Percentiles rank a stretch among this genome's conserved stretches.
Evolutionary conservation across 2,888 invertebrate species (phyloP).

Genomic region (Odontothrips loti): DNA sequence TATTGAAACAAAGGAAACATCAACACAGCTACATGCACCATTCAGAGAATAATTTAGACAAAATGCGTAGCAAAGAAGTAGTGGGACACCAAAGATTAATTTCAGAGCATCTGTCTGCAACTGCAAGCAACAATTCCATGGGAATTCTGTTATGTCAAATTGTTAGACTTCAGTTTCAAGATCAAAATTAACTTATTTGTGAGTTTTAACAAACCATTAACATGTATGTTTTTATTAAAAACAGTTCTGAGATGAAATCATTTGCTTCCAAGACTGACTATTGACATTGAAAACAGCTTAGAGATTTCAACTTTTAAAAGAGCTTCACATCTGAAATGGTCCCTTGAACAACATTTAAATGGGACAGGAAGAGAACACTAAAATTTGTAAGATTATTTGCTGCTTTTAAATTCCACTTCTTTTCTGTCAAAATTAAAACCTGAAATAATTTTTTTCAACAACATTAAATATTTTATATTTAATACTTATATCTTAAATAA

Average conservation of each 20-base stretch:
- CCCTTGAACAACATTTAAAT: neutral
- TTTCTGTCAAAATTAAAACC: neutral
- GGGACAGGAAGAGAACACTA: neutral
- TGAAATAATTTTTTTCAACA: neutral
- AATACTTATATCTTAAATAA: conserved; percentile 14
- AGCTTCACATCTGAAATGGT: neutral
- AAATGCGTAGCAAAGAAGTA: no score
- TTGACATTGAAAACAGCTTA: neutral
- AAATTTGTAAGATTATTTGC: neutral
- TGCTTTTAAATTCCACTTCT: neutral
- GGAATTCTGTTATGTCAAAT: neutral
- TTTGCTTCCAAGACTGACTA: neutral
- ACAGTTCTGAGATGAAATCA: neutral
- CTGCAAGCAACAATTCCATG: neutral
- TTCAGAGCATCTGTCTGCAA: no score
- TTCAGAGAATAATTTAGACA: no score
- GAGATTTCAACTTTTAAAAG: neutral
- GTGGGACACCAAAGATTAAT: no score
- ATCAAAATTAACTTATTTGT: neutral
- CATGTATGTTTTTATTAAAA: neutral
- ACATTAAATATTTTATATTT: conserved; percentile 25
- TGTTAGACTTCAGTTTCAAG: neutral
- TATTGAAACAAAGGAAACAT: neutral
- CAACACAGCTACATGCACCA: no score
- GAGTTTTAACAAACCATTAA: neutral